Base-by-base conservation (phyloP, 2,888 invertebrate species). In the Drosophila meridionalis region DNA sequence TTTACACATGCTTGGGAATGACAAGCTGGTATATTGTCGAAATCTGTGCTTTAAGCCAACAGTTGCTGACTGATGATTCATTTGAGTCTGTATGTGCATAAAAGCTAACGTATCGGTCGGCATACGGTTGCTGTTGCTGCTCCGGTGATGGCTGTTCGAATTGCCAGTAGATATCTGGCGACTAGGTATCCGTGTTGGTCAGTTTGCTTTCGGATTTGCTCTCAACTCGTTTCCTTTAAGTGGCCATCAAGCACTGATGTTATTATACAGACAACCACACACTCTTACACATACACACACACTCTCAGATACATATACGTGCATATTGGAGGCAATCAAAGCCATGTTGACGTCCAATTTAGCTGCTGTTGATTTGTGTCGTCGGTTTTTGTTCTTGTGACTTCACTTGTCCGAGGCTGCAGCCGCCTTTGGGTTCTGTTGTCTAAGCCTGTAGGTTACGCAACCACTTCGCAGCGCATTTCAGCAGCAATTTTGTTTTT, bases 341-440 rank as follows among this genome's bases (percentile, higher is more conserved):
- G 84, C 75, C 82, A 82, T 82, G 87, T 84, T 86, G 83, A 83
- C 83, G 87, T 84, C 84, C 87, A 87, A 84, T 84, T 84, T 87
- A 69, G 84, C 70, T 68, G 87, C 73, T 78, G 75, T 83, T 83
- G 84, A 87, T 87, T 87, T 87, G 84, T 83, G 83, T 81, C 77
- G 78, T 68, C 45, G 60, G 45, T 63, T 69, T 76, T 73, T 58
- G 40, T 50, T 9, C 26, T 47, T 34, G 42, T n/a, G 68, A 42
- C 59, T 45, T 32, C 48, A 40, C 4, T 52, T 68, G 61, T 67
- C 65, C 73, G 73, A 69, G 66, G 69, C 73, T 73, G 52, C 12
- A 43, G 60, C 45, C 50, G 59, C 42, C 72, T 53, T 76, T 63
- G 42, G 38, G 42, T 43, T 75, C 57, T 71, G 52, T 57, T 57